These are phyloP conservation scores for Thamnophis elegans DNA, from an alignment of 2,797 vertebrate species.

Conservation along the genomic window DNA sequence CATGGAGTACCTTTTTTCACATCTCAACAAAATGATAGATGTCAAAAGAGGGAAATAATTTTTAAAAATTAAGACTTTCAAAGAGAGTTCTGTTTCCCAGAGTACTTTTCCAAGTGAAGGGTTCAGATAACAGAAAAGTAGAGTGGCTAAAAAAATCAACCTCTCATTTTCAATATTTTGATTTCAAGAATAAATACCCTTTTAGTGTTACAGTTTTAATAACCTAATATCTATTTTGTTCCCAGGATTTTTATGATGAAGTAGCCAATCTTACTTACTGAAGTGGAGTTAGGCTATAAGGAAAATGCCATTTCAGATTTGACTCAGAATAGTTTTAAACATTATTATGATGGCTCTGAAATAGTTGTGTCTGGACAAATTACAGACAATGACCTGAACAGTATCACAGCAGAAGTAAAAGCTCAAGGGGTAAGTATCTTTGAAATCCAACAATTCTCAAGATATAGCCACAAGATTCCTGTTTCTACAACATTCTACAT, in stretches of 20 bases:
- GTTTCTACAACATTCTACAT: constrained; percentile 4
- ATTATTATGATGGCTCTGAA: constrained; percentile 87
- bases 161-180: not conserved
- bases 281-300: constrained; percentile 81
- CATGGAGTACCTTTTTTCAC: not conserved
- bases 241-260: constrained; percentile 88
- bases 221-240: not conserved
- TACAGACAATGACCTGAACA: constrained; percentile 69
- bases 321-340: constrained; percentile 81
- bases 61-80: not conserved
- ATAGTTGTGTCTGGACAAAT: constrained; percentile 89
- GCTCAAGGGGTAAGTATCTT: constrained; percentile 79
- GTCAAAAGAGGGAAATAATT: not conserved
- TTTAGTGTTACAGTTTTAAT: constrained; percentile 7
- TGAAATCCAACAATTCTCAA: not conserved
- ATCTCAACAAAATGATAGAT: not conserved
- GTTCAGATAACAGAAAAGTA: not conserved
- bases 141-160: not conserved
- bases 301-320: constrained; percentile 77
- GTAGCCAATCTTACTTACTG: constrained; percentile 81
- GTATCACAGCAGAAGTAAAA: constrained; percentile 78
- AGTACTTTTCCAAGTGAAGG: not conserved
- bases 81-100: not conserved
- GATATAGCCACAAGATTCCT: not conserved
- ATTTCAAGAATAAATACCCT: not conserved